phyloP scores from a whole-genome alignment of 1,140 invertebrate genomes.

The Pachyrhynchus sulphureomaculatus region DNA sequence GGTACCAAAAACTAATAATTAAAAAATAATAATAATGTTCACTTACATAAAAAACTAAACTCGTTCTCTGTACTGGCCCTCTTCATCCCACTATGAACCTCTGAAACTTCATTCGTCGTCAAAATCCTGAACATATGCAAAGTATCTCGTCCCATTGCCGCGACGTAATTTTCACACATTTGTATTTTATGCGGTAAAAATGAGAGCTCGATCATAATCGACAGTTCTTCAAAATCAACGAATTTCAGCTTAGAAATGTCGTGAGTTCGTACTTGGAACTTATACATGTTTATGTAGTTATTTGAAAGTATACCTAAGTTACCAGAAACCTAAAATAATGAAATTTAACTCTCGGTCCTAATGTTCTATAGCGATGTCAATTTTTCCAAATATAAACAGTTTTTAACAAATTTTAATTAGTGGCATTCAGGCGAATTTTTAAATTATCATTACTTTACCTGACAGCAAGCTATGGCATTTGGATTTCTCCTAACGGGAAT shows the following conservation, averaged over 20 bases:
- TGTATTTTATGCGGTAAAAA: constrained; percentile 56
- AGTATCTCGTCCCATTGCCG: constrained; percentile 53
- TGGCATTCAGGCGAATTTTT: too few relatives aligned
- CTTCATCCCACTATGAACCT: constrained; percentile 21
- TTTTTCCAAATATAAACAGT: too few relatives aligned
- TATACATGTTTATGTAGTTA: constrained; percentile 58
- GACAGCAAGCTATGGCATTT: constrained; percentile 62
- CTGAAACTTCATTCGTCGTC: not conserved
- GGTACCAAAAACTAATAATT: too few relatives aligned
- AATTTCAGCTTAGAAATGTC: constrained; percentile 65
- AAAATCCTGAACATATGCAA: constrained; percentile 53
- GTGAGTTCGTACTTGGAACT: constrained; percentile 62
- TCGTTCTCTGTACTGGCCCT: constrained; percentile 23
- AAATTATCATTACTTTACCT: constrained; percentile 52
- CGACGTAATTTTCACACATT: constrained; percentile 62
- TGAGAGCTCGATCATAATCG: constrained; percentile 54
- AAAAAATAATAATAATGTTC: not conserved
- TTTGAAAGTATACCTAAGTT: constrained; percentile 61
- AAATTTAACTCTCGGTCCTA: too few relatives aligned
- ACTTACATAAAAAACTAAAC: constrained; percentile 35
- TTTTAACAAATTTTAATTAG: too few relatives aligned
- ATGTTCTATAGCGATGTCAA: too few relatives aligned
- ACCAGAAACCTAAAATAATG: constrained; percentile 57
- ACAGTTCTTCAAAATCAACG: constrained; percentile 64
- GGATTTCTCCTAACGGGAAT: constrained; percentile 60